A percentile compares a stretch with the other conserved stretches of the same genome.
Evolutionary conservation across 1,140 invertebrate genomes (phyloP).

Genomic region (Rhopalosiphum maidis): DNA sequence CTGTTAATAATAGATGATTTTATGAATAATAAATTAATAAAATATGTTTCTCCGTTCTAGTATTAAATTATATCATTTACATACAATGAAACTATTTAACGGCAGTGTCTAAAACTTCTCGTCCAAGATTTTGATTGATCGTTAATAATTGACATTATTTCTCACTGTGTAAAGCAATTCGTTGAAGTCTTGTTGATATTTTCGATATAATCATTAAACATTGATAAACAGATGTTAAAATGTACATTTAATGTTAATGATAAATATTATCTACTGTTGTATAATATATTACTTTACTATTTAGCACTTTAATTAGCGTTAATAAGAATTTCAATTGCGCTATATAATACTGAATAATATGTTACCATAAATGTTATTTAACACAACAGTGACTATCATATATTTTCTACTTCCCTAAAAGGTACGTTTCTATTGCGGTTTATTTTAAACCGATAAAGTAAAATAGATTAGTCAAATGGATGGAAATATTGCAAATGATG

Average conservation of each 20-base stretch:
- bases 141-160: neutral
- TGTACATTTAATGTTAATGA: neutral
- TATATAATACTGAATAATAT: too few species aligned
- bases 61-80: too few species aligned
- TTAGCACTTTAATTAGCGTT: neutral
- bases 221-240: neutral
- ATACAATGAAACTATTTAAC: neutral
- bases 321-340: neutral
- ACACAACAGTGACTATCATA: neutral
- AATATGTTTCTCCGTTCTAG: neutral
- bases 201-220: neutral
- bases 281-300: neutral
- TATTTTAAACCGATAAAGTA: neutral
- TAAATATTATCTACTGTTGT: neutral
- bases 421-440: neutral
- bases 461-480: neutral
- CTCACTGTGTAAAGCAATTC: too few species aligned
- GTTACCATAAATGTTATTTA: neutral
- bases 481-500: neutral
- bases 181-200: neutral
- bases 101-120: neutral
- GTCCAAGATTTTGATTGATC: neutral
- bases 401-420: neutral
- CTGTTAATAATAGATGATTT: too few species aligned
- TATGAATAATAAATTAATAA: too few species aligned